Evolutionary conservation across 1,140 invertebrate genomes (phyloP).

Genomic region (Gerris buenoi): DNA sequence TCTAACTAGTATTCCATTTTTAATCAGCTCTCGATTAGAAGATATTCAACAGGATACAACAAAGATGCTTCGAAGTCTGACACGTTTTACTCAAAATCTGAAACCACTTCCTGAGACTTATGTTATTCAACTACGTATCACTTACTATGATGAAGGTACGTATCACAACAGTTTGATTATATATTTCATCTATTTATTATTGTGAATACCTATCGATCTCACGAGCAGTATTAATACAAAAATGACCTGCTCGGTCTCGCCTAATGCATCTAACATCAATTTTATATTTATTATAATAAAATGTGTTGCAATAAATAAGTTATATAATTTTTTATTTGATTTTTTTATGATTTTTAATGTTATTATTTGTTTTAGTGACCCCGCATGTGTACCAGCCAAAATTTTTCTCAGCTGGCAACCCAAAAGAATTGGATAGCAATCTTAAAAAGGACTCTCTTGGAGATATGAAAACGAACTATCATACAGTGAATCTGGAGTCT

Average conservation of each 20-base stretch:
- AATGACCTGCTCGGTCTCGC: not conserved
- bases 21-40: not conserved
- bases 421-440: not conserved
- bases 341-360: not conserved
- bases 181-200: not conserved
- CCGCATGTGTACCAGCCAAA: not conserved
- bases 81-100: not conserved
- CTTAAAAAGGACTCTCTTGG: not conserved
- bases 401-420: not conserved
- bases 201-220: not conserved
- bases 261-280: not conserved
- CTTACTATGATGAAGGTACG: slow-evolving; percentile 1
- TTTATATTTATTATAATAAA: not conserved
- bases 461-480: not conserved
- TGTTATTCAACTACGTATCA: not conserved
- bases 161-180: not conserved
- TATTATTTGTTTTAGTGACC: not conserved
- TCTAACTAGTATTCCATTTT: not conserved
- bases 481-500: not conserved
- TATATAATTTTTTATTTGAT: not conserved
- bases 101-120: not conserved
- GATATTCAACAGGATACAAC: not conserved
- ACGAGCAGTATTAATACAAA: not conserved
- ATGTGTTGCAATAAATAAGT: not conserved
- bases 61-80: not conserved